A percentile compares a stretch with the other conserved stretches of the same genome.
These are phyloP conservation scores for Fundulus diaphanus DNA, from an alignment of 2,797 vertebrate genomes.

Conservation along the genomic window DNA sequence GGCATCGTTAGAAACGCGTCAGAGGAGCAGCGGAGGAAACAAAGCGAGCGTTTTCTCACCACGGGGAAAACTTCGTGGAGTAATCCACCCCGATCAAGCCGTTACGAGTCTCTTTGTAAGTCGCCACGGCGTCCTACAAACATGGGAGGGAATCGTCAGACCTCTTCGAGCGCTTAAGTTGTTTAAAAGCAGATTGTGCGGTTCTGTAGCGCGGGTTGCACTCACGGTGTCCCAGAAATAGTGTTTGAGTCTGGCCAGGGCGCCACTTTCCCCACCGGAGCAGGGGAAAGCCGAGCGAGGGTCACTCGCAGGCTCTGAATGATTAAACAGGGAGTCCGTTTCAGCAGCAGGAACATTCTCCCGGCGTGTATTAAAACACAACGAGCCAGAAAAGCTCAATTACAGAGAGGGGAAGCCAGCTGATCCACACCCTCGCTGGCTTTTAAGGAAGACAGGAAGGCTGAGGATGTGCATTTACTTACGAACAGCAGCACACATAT, in stretches of 20 bases:
- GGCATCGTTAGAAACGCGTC: conserved; percentile 18
- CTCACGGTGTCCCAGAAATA: conserved; percentile 89
- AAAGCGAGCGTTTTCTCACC: conserved; percentile 74
- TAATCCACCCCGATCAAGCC: conserved; percentile 84
- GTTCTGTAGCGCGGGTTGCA: not conserved
- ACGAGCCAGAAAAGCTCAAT: conserved; percentile 42
- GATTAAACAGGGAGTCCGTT: conserved; percentile 28
- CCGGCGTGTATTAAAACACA: conserved; percentile 21
- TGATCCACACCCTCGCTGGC: not conserved
- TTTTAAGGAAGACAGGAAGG: conserved; percentile 40
- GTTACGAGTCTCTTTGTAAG: conserved; percentile 87
- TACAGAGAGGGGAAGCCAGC: conserved; percentile 22
- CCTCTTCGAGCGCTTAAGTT: not conserved
- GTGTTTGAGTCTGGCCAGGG: conserved; percentile 82
- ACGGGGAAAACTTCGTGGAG: conserved; percentile 87
- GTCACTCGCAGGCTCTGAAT: conserved; percentile 78
- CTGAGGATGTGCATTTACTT: conserved; percentile 33
- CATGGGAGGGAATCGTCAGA: not conserved
- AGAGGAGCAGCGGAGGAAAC: not conserved
- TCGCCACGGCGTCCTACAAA: conserved; percentile 81
- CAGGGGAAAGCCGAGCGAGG: conserved; percentile 85
- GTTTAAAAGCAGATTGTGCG: not conserved
- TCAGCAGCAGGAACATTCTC: conserved; percentile 30
- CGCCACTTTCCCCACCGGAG: conserved; percentile 84
- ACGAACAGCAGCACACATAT: conserved; percentile 2